phyloP scores from a whole-genome alignment of 2,113 vertebrate species.

The Lepidothrix coronata region DNA sequence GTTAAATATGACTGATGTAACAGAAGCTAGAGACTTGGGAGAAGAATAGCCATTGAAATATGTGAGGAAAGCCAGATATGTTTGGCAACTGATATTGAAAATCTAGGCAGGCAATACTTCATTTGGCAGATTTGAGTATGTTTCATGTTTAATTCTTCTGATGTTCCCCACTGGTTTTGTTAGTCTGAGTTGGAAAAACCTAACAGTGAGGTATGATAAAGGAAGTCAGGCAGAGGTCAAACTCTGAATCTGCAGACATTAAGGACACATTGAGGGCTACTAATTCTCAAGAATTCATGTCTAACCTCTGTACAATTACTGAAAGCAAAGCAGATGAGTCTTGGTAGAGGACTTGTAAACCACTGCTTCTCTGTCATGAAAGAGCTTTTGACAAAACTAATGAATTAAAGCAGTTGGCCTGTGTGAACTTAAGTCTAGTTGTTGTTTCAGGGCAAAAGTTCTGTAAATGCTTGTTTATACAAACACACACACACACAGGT shows the following conservation, averaged over 20 bases:
- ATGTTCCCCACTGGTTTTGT: not conserved
- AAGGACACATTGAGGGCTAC: not conserved
- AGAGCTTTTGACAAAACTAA: not conserved
- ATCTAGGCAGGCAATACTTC: not conserved
- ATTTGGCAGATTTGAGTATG: not conserved
- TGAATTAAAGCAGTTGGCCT: not conserved
- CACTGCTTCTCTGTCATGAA: not conserved
- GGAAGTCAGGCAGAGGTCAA: not conserved
- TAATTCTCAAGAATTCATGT: not conserved
- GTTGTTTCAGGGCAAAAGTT: not conserved
- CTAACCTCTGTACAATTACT: not conserved
- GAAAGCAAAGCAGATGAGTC: not conserved
- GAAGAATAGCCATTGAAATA: not conserved
- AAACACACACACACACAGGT: not conserved
- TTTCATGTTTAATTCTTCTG: not conserved
- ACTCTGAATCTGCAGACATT: not conserved
- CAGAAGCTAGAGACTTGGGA: not conserved
- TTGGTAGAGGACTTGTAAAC: not conserved
- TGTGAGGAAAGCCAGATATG: not conserved
- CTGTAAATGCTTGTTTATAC: not conserved
- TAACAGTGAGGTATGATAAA: not conserved
- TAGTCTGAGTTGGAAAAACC: not conserved
- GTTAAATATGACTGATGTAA: conserved; percentile 1
- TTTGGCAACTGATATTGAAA: not conserved
- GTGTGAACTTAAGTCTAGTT: not conserved